A percentile compares a stretch with the other conserved stretches of the same genome.
Conservation (phyloP, 2,888 invertebrate genomes). For the Halictus ligatus region DNA sequence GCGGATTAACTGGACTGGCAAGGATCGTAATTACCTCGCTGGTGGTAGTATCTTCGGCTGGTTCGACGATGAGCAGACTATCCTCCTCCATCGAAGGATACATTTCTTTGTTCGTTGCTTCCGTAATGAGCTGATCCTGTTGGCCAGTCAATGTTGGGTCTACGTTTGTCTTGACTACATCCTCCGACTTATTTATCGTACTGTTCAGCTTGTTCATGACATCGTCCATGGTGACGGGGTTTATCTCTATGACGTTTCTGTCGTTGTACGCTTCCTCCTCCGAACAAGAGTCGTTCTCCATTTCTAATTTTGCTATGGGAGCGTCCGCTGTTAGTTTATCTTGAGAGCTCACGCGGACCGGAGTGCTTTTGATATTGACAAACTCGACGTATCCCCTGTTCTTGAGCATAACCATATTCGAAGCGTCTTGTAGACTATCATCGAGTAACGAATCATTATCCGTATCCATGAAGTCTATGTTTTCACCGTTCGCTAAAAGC, state of each 20-base stretch:
- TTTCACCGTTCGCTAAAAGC: conserved; percentile 88
- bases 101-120: conserved; percentile 80
- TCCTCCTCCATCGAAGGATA: conserved; percentile 86
- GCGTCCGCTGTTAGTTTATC: conserved; percentile 65
- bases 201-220: conserved; percentile 75
- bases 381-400: conserved; percentile 90
- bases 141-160: conserved; percentile 34
- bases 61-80: conserved; percentile 86
- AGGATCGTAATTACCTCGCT: conserved; percentile 86
- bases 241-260: conserved; percentile 80
- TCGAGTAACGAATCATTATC: conserved; percentile 92
- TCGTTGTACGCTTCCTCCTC: conserved; percentile 74
- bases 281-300: conserved; percentile 78
- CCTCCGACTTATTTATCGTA: conserved; percentile 25
- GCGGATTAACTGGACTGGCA: conserved; percentile 85
- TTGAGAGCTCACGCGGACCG: background rate
- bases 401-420: conserved; percentile 85
- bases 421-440: conserved; percentile 86
- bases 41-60: conserved; percentile 87
- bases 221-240: conserved; percentile 81
- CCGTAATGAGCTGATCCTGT: conserved; percentile 83
- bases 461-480: conserved; percentile 94
- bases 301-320: conserved; percentile 79
- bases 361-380: conserved; percentile 84
- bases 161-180: background rate